Evolutionary conservation across 2,888 invertebrate genomes (phyloP), one percentile per base, ranked within the genome.

Genomic region (Mesorhabditis sp.): DNA sequence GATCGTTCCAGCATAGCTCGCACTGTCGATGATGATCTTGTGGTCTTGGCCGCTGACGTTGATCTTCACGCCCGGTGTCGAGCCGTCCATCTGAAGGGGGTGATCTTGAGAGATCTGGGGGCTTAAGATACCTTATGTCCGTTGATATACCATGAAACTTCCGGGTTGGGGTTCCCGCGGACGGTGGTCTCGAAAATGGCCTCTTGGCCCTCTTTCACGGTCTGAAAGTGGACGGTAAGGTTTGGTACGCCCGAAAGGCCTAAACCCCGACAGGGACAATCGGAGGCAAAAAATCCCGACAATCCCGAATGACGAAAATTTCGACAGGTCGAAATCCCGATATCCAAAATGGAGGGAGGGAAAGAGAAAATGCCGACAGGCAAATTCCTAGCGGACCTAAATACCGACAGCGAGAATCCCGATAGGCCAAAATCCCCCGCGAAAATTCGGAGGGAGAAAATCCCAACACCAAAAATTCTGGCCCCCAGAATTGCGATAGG

Each of bases 21-120:
- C 76, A 50, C 81, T 80, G 77, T 84, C 91, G 80, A 95, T 91
- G 62, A 91, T 90, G 65, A 96, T 86, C 0, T 91, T 91, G 83
- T 91, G 92, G 0, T 91, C 91, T 85, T 92, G 92, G 86, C 93
- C 92, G 79, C 92, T 88, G 5, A 77, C 73, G 68, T 90, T 87
- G 73, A 90, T 89, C 63, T 90, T 87, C 67, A 91, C 88, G 43
- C 92, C 89, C 66, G 90, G 90, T 6, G 91, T 91, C 76, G 91
- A 90, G 3, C 89, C 88, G 3, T 89, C 87, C 50, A 93, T 88
- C 81, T 28, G 28, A 28, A 28, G 28, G 28, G 28, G 28, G 28
- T 1, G 28, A 28, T 28, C 28, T 28, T 28, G 28, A 28, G 28
- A 28, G 28, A 28, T 28, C 28, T 28, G 28, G 28, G 28, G 28